Evolutionary conservation across 2,113 vertebrate genomes (phyloP).

Genomic region (Tachycineta bicolor): DNA sequence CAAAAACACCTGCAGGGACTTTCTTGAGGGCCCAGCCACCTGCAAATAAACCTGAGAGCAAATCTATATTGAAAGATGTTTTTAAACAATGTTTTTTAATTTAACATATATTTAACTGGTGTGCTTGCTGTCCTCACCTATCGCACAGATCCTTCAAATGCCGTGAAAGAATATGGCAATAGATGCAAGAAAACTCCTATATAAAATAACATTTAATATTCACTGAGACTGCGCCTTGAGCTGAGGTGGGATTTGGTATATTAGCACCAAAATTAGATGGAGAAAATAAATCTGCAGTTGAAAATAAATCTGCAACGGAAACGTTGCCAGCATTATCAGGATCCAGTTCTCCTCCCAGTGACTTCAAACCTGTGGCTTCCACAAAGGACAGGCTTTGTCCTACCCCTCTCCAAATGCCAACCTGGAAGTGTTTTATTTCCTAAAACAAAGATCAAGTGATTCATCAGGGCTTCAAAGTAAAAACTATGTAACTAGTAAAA

Average conservation of each 20-base stretch:
- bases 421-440: background rate
- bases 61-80: background rate
- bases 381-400: conserved; percentile 3
- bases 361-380: background rate
- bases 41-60: background rate
- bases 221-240: background rate
- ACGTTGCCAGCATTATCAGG: background rate
- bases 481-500: background rate
- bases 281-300: background rate
- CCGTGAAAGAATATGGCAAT: background rate
- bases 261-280: background rate
- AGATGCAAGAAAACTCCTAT: background rate
- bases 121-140: too few species aligned
- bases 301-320: background rate
- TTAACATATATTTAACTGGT: background rate
- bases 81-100: background rate
- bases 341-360: background rate
- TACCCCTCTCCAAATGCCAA: background rate
- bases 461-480: background rate
- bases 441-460: background rate
- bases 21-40: background rate
- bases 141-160: background rate
- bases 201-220: background rate
- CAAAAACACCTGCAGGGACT: background rate
- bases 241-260: background rate